phyloP scores from a whole-genome alignment of 2,888 invertebrate species.

The Diarsia brunnea region DNA sequence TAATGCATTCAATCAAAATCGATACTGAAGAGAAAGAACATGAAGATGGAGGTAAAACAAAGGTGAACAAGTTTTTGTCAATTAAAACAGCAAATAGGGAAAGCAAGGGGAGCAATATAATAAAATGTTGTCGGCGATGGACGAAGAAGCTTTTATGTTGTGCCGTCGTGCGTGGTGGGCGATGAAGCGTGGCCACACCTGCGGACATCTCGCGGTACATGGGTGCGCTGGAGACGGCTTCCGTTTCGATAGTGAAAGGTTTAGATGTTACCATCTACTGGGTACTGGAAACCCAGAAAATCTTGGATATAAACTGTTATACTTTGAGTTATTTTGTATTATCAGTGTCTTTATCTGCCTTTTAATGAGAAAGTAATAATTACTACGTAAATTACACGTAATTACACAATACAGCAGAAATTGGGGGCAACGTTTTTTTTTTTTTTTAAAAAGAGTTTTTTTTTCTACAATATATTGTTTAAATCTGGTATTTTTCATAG shows the following conservation, averaged over 20 bases:
- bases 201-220: conserved; percentile 66
- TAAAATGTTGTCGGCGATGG: conserved; percentile 54
- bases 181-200: conserved; percentile 74
- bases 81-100: conserved; percentile 58
- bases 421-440: no score
- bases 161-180: conserved; percentile 64
- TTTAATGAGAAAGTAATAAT: neutral
- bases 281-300: neutral
- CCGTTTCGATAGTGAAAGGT: neutral
- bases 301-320: rapidly evolving
- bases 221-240: conserved; percentile 56
- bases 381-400: neutral
- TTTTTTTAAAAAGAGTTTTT: no score
- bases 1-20: conserved; percentile 57
- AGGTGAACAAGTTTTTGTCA: conserved; percentile 48
- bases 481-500: neutral
- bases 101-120: no score
- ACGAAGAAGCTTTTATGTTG: conserved; percentile 61
- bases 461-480: neutral
- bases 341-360: no score
- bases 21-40: conserved; percentile 25
- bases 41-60: conserved; percentile 40
- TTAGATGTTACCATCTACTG: neutral
- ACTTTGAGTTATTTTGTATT: neutral
- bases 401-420: no score